phyloP scores from a whole-genome alignment of 2,797 vertebrate genomes.

The Notolepis coatsorum region DNA sequence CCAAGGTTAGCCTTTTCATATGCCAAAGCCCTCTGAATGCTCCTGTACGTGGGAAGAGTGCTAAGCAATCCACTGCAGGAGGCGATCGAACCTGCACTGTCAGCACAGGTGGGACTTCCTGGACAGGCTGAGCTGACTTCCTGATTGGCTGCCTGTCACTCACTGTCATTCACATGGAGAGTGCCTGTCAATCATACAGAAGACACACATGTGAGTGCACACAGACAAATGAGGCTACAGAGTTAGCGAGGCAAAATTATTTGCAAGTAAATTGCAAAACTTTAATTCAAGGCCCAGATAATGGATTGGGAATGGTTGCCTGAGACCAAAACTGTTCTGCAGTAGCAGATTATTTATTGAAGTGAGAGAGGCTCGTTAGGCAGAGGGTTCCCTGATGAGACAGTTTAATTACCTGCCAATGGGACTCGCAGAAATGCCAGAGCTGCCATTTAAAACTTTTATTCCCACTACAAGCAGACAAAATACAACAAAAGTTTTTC shows the following conservation, averaged over 20 bases:
- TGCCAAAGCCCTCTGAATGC: constrained; percentile 25
- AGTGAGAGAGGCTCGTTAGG: constrained; percentile 71
- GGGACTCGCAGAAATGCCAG: constrained; percentile 54
- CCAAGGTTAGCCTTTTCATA: constrained; percentile 13
- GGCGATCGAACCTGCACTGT: constrained; percentile 55
- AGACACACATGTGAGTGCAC: constrained; percentile 14
- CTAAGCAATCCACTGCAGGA: constrained; percentile 34
- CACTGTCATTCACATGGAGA: constrained; percentile 48
- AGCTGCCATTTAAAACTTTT: constrained; percentile 62
- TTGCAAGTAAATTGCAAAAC: constrained; percentile 65
- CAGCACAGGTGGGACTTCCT: constrained; percentile 66
- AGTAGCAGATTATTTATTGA: constrained; percentile 70
- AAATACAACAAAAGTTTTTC: constrained; percentile 42
- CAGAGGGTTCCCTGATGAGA: constrained; percentile 63
- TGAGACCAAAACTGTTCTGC: constrained; percentile 53
- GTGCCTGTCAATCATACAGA: constrained; percentile 57
- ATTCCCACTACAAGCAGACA: constrained; percentile 38
- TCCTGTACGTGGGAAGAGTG: constrained; percentile 40
- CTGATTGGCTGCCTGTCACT: constrained; percentile 74
- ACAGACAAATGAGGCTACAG: constrained; percentile 37
- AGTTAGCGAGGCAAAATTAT: constrained; percentile 46
- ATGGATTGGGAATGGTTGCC: constrained; percentile 47
- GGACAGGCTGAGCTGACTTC: constrained; percentile 52
- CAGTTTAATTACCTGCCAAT: constrained; percentile 73
- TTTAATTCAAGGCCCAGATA: constrained; percentile 56